Percentiles rank a stretch among this genome's conserved stretches.
phyloP scores from a whole-genome alignment of 2,888 invertebrate species.

The Agrochola lychnidis region DNA sequence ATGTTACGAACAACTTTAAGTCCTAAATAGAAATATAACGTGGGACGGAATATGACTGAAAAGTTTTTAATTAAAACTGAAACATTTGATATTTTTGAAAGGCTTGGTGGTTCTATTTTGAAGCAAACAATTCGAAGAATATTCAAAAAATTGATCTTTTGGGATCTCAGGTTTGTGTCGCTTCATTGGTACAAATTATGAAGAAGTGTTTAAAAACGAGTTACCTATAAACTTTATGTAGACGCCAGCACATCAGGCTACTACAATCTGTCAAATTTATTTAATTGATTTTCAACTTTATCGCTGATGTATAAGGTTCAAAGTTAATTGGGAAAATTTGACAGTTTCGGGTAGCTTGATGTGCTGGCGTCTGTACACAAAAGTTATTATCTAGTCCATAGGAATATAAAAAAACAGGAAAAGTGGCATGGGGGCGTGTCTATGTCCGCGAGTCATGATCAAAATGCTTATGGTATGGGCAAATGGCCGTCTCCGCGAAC shows the following conservation, averaged over 20 bases:
- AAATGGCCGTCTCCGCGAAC: no score
- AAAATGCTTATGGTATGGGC: no score
- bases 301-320: no score
- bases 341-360: no score
- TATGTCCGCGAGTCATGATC: no score
- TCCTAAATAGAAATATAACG: constrained; percentile 9
- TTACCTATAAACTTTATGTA: not conserved
- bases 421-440: no score
- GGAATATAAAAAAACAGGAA: no score
- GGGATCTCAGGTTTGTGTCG: not conserved
- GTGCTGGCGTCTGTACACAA: no score
- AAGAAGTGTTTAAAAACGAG: not conserved
- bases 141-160: not conserved
- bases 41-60: constrained; percentile 3
- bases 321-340: no score
- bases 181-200: not conserved
- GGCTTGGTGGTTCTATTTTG: not conserved
- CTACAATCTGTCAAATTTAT: no score
- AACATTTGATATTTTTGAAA: constrained; percentile 23
- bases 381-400: not conserved
- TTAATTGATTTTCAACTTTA: no score
- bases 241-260: no score
- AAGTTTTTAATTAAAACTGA: constrained; percentile 36
- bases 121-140: not conserved
- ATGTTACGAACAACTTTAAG: constrained; percentile 37